These are phyloP conservation scores for Xylocampa areola DNA, from an alignment of 2,888 invertebrate genomes.

Conservation along the genomic window DNA sequence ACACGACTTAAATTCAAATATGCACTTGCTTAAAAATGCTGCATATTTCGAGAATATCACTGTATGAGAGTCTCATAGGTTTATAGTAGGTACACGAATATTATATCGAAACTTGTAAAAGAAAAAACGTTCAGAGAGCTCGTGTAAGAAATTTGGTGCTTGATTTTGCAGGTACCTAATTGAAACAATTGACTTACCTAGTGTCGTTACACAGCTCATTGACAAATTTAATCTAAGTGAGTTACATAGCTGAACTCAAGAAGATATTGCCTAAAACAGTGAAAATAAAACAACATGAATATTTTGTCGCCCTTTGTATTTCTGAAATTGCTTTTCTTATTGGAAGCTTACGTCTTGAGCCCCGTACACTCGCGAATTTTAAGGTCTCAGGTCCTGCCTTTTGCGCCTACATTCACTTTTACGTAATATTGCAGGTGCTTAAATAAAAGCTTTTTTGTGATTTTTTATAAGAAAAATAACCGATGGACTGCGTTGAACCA, in stretches of 20 bases:
- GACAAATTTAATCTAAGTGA: conserved; percentile 23
- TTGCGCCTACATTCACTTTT: background rate
- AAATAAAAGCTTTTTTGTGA: background rate
- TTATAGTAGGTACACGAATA: conserved; percentile 18
- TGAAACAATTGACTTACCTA: background rate
- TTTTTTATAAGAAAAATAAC: too few relatives aligned
- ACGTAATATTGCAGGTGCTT: background rate
- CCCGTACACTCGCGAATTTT: conserved; percentile 21
- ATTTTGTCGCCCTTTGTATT: conserved; percentile 34
- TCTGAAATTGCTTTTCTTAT: conserved; percentile 47
- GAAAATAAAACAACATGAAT: conserved; percentile 19
- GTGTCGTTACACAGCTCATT: background rate
- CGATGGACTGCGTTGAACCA: too few relatives aligned
- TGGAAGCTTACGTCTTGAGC: conserved; percentile 33
- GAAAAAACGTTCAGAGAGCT: conserved; percentile 4
- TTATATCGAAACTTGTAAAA: conserved; percentile 1
- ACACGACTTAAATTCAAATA: conserved; percentile 77
- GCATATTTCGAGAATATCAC: conserved; percentile 61
- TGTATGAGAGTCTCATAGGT: conserved; percentile 42
- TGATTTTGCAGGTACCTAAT: background rate
- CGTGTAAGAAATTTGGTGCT: background rate
- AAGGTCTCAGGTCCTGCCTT: conserved; percentile 11
- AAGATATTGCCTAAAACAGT: conserved; percentile 17
- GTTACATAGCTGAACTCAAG: conserved; percentile 17
- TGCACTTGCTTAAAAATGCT: conserved; percentile 74